Conservation (phyloP, 2,797 vertebrate genomes). For the Megalops cyprinoides region DNA sequence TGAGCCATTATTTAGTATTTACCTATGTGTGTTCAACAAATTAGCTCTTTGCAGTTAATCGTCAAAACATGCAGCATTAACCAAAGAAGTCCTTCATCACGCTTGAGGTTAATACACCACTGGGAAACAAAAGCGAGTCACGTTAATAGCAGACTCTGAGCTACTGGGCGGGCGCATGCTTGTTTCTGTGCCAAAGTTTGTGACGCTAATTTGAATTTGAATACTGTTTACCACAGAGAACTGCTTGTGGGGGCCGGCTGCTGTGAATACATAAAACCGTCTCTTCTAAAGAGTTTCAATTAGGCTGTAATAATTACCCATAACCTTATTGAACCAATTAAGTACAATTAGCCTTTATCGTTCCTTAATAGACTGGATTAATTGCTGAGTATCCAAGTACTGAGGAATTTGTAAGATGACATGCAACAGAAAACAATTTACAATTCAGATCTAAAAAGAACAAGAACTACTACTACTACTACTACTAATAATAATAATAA, state of each 20-base stretch:
- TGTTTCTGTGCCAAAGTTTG: conserved; percentile 73
- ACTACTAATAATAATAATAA: conserved; percentile 11
- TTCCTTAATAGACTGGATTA: conserved; percentile 75
- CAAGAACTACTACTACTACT: conserved; percentile 60
- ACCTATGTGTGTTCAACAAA: conserved; percentile 28
- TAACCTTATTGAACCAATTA: conserved; percentile 66
- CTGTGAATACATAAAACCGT: conserved; percentile 61
- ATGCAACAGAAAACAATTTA: conserved; percentile 35
- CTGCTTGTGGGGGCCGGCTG: conserved; percentile 63
- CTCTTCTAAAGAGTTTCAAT: conserved; percentile 72
- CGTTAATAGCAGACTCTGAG: conserved; percentile 53
- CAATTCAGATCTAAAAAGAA: conserved; percentile 45
- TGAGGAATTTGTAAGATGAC: conserved; percentile 65
- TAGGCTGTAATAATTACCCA: conserved; percentile 63
- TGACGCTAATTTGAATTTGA: conserved; percentile 82
- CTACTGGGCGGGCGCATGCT: conserved; percentile 60
- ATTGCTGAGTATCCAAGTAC: conserved; percentile 74
- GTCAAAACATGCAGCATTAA: conserved; percentile 66
- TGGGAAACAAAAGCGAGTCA: conserved; percentile 60
- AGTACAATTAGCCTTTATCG: conserved; percentile 76
- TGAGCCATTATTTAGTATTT: neutral
- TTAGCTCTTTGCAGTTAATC: conserved; percentile 33
- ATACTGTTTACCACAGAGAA: conserved; percentile 72
- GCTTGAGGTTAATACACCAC: conserved; percentile 71
- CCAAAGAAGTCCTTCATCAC: conserved; percentile 63